Percentiles rank a stretch among this genome's conserved stretches.
Evolutionary conservation across 1,140 invertebrate genomes (phyloP).

Genomic region (Anoplolepis gracilipes): DNA sequence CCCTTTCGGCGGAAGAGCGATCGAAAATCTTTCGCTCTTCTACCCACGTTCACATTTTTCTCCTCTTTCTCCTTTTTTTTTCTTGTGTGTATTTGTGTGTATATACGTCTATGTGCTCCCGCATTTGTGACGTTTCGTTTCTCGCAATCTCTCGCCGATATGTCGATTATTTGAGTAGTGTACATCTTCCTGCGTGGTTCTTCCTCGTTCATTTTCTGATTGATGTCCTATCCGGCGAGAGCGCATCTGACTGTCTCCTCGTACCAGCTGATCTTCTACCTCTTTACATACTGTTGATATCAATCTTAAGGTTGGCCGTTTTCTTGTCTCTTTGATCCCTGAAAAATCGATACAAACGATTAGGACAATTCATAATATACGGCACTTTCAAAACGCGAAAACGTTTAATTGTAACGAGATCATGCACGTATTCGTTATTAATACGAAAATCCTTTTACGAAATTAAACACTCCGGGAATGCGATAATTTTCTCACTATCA

Average conservation of each 20-base stretch:
- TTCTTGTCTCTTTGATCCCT: conserved; percentile 90
- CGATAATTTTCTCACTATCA: neutral
- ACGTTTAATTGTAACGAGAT: neutral
- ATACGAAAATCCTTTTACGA: neutral
- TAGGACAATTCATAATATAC: conserved; percentile 45
- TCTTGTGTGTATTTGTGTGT: neutral
- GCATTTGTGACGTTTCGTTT: neutral
- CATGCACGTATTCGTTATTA: neutral
- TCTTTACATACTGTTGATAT: conserved; percentile 84
- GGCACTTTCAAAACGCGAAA: neutral
- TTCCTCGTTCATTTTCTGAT: neutral
- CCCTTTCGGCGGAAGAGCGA: conserved; percentile 16
- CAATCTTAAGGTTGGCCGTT: conserved; percentile 89
- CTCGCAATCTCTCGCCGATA: conserved; percentile 8
- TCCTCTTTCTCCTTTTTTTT: neutral
- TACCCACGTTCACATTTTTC: neutral
- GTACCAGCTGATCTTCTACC: conserved; percentile 11
- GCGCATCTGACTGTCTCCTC: neutral
- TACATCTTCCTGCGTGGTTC: conserved; percentile 28
- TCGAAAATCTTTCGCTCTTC: neutral
- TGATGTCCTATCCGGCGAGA: conserved; percentile 24
- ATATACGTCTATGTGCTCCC: conserved; percentile 14
- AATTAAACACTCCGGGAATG: neutral
- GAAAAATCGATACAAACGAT: conserved; percentile 76
- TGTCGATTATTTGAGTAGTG: neutral